Evolutionary conservation across 2,113 vertebrate genomes (phyloP), one percentile per base, ranked within the genome.

Genomic region (Pseudorasbora parva): DNA sequence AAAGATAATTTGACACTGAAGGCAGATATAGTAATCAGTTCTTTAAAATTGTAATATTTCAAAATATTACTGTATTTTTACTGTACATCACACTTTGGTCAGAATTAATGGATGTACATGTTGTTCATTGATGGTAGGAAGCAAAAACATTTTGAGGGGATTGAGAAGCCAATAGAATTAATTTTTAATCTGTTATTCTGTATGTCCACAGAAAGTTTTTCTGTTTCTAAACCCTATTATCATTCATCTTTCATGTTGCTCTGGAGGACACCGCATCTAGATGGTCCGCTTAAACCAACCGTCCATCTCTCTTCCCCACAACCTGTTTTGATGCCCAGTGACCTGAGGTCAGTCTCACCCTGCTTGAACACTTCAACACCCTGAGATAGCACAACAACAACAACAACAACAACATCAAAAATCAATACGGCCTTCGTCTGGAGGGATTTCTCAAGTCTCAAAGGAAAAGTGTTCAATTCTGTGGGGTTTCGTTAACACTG

Each of bases 381-480:
- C 56, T n/a, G 56, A 85, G 69, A 83, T n/a, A 68, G 33, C 66
- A 73, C 49, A n/a, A n/a, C n/a, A n/a, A n/a, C n/a, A n/a, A n/a
- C n/a, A n/a, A n/a, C n/a, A 59, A 84, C 76, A 75, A 79, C 78
- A 5, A 71, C 68, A 72, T 74, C 81, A 76, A 68, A 75, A 86
- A 84, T 77, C 74, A 43, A 82, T 85, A 69, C 23, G 66, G 80
- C 89, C 83, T 85, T 79, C 27, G 78, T 84, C 68, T 71, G 71
- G n/a, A 72, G 83, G 76, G 47, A 89, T 87, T 83, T 79, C 27
- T 59, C 19, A 80, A 49, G 43, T 82, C 85, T 73, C 72, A 25
- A 33, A 72, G 82, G 66, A 68, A 84, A 73, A 41, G 56, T 66
- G 60, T 82, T 86, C 56, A 69, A 71, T 82, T 74, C 41, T 25